Percentiles rank a stretch among this genome's conserved stretches.
These are phyloP conservation scores for Heliothis virescens DNA, from an alignment of 1,140 invertebrate species.

Conservation along the genomic window DNA sequence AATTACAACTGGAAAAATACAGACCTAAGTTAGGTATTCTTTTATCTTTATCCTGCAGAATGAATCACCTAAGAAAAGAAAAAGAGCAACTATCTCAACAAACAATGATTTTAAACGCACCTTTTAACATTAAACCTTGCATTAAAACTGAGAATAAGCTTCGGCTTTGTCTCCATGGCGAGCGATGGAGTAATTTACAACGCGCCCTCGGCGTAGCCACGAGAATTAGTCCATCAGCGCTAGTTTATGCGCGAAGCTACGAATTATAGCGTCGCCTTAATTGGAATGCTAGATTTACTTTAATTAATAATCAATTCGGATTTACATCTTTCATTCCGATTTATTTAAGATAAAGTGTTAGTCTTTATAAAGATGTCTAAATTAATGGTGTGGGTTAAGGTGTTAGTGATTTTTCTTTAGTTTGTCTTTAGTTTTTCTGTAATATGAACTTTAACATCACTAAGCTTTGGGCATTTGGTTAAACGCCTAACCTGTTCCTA, in stretches of 20 bases:
- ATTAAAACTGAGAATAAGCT: constrained; percentile 56
- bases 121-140: constrained; percentile 18
- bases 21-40: too few species aligned
- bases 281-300: constrained; percentile 63
- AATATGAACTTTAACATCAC: too few species aligned
- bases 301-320: constrained; percentile 61
- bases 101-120: constrained; percentile 13
- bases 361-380: background rate
- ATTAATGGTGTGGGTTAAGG: too few species aligned
- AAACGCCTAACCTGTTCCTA: background rate
- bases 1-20: too few species aligned
- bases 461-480: too few species aligned
- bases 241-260: constrained; percentile 58
- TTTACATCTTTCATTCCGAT: constrained; percentile 3
- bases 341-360: background rate
- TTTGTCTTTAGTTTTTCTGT: too few species aligned
- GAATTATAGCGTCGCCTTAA: constrained; percentile 69
- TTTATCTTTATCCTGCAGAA: background rate
- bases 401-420: too few species aligned
- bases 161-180: constrained; percentile 62
- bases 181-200: constrained; percentile 71
- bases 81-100: background rate
- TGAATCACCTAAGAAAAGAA: background rate
- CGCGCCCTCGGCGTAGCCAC: constrained; percentile 57
- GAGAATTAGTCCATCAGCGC: constrained; percentile 71